phyloP scores from a whole-genome alignment of 2,113 vertebrate species.

The Pithys albifrons region DNA sequence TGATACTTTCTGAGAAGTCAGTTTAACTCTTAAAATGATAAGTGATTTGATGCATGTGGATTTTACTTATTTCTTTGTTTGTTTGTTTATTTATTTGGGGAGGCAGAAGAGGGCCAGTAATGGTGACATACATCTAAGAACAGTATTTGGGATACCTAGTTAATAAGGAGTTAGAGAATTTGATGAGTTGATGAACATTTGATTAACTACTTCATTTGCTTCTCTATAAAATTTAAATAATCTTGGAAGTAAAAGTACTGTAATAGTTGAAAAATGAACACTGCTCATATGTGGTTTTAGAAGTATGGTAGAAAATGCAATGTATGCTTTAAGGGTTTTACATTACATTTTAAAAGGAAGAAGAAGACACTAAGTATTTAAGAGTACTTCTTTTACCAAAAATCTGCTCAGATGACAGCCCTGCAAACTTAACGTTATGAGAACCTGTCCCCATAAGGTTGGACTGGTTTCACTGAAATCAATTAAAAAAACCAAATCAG shows the following conservation, averaged over 20 bases:
- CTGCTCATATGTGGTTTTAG: not conserved
- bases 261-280: not conserved
- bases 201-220: not conserved
- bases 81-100: not conserved
- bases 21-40: not conserved
- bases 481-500: not conserved
- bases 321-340: not conserved
- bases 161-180: not conserved
- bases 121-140: not conserved
- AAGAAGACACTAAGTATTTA: not conserved
- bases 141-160: not conserved
- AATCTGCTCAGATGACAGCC: not conserved
- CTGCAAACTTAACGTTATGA: not conserved
- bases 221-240: not conserved
- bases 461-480: not conserved
- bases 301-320: not conserved
- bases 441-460: not conserved
- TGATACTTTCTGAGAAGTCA: not conserved
- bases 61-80: not conserved
- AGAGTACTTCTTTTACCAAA: not conserved
- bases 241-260: not conserved
- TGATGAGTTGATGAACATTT: not conserved
- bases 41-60: rapidly evolving
- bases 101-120: not conserved
- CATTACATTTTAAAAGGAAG: not conserved